Base-by-base conservation (phyloP, 1,140 invertebrate genomes). In the Drosophila nasuta region DNA sequence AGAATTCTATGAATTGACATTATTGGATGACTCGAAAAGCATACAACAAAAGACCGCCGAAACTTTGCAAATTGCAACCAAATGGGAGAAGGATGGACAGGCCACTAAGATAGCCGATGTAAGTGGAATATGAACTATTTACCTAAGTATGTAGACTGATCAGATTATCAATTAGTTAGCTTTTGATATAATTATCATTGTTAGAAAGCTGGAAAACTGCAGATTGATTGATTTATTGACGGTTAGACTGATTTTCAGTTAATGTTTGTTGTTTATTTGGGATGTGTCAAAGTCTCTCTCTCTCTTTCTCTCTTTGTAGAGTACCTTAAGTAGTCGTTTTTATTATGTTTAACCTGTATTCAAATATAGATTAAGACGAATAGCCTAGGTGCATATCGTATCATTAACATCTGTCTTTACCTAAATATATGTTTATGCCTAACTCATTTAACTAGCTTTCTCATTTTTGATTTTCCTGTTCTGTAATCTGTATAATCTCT, bases 1-100 rank as follows among this genome's bases (percentile, higher is more conserved):
- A 95, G 98, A 99, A 93, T 99, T 99, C 93, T 99, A 99, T 94
- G 98, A 99, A 94, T 94, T 98, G 77, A 99, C 98, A 52, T 94
- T 99, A 70, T 94, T 99, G 86, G 98, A 99, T 94, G 98, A 99
- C 92, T 97, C 95, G 51, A 99, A 99, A 94, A 96, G 97, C 59
- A 95, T 97, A 69, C 97, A 98, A 92, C 97, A 99, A 94, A 99
- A 99, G 93, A 98, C 97, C 62, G 96, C 96, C 28, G 98, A 99
- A 93, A 99, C 98, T 35, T 96, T 98, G 82, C 96, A 97, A 89
- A 98, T 99, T 92, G 98, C 98, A 64, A 97, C 97, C 91, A 98
- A 98, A 94, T 99, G 98, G 98, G 98, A 98, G 62, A 92, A 92
- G 68, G 92, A 92, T 75, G 91, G 91, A n/a, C 89, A 92, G 73